Conservation (phyloP, 2,797 vertebrate genomes). For the Oreochromis mossambicus region DNA sequence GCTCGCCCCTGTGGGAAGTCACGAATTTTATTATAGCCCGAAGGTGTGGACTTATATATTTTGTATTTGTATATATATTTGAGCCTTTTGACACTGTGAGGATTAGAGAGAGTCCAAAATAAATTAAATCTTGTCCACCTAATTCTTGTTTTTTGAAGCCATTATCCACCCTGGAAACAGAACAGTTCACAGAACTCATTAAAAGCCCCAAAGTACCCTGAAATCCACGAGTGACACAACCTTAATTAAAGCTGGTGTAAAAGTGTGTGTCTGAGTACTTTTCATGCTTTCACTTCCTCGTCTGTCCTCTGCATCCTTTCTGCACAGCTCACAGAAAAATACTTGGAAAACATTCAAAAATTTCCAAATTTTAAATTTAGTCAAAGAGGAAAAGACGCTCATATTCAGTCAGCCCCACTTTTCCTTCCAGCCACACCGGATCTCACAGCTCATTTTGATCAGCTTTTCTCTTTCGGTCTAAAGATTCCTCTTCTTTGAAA, state of each 20-base stretch:
- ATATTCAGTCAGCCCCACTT: neutral
- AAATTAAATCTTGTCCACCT: neutral
- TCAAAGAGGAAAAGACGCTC: neutral
- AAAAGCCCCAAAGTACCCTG: too few species aligned
- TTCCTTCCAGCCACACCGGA: neutral
- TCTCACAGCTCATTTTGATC: neutral
- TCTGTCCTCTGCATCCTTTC: neutral
- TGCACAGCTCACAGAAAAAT: neutral
- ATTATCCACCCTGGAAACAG: neutral
- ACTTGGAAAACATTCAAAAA: neutral
- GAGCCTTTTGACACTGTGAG: neutral
- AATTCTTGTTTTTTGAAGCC: neutral
- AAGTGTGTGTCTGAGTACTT: neutral
- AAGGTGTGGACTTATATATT: neutral
- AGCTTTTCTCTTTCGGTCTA: neutral
- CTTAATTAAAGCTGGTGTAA: neutral
- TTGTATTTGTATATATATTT: neutral
- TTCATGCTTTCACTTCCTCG: neutral
- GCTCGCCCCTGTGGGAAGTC: too few species aligned
- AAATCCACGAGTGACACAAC: neutral
- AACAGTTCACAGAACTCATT: too few species aligned
- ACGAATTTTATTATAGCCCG: too few species aligned
- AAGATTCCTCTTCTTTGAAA: neutral
- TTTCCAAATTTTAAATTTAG: neutral
- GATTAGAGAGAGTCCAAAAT: neutral